These are phyloP conservation scores for Camponotus fellah DNA, from an alignment of 2,888 invertebrate genomes.

Conservation along the genomic window DNA sequence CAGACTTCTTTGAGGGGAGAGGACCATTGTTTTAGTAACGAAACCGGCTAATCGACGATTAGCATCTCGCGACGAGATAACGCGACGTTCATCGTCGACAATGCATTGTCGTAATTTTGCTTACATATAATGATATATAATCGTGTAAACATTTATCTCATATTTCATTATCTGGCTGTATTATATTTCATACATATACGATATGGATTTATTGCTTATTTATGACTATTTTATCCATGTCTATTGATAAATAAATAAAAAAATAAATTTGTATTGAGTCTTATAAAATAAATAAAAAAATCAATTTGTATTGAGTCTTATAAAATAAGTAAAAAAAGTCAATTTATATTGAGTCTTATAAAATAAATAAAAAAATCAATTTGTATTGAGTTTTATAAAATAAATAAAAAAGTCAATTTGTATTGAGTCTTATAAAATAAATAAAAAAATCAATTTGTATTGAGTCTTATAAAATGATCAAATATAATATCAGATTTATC, in stretches of 20 bases:
- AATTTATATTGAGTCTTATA: background rate
- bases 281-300: background rate
- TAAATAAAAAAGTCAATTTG: background rate
- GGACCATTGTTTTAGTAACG: background rate
- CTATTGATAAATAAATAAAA: background rate
- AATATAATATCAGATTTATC: background rate
- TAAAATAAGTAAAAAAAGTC: background rate
- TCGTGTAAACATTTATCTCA: constrained; percentile 15
- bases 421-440: background rate
- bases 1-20: background rate
- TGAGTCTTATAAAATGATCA: background rate
- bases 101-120: background rate
- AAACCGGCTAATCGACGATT: constrained; percentile 10
- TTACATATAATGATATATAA: constrained; percentile 17
- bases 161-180: background rate
- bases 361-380: constrained; percentile 7
- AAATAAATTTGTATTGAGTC: background rate
- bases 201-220: too few species aligned
- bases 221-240: background rate
- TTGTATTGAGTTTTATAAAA: background rate
- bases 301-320: background rate
- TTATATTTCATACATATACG: too few species aligned
- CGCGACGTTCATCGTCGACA: background rate
- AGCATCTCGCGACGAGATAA: constrained; percentile 27
- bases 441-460: background rate